A percentile compares a stretch with the other conserved stretches of the same genome.
phyloP scores from a whole-genome alignment of 1,140 invertebrate genomes.

The Teleogryllus occipitalis region DNA sequence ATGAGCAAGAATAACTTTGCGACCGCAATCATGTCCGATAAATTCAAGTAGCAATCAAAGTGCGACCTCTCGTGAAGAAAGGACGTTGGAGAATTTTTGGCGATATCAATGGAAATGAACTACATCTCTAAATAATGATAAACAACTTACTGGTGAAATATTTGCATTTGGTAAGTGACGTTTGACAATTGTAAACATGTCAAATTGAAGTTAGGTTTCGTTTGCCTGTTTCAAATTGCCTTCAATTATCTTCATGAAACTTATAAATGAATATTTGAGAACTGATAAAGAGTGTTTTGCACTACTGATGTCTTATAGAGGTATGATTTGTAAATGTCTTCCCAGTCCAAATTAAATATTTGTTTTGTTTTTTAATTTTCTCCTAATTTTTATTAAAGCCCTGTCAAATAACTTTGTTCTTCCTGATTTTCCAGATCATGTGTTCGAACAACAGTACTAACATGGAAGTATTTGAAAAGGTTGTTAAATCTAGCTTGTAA shows the following conservation, averaged over 20 bases:
- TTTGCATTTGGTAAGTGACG: background rate
- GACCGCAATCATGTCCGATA: background rate
- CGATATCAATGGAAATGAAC: background rate
- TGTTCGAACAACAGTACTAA: constrained; percentile 57
- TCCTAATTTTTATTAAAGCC: background rate
- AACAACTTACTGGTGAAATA: background rate
- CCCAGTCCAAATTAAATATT: background rate
- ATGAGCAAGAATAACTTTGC: too few species aligned
- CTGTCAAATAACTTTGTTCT: background rate
- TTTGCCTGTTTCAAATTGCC: background rate
- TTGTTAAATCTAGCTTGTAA: constrained; percentile 63
- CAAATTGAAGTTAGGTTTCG: background rate
- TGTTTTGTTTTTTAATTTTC: background rate
- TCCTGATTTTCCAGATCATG: constrained; percentile 52
- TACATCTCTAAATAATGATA: background rate
- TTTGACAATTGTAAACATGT: background rate
- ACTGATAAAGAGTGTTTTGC: background rate
- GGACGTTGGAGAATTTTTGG: background rate
- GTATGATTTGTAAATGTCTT: background rate
- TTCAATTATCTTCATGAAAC: background rate
- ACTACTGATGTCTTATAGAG: background rate
- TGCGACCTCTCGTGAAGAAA: background rate
- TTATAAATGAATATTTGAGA: background rate
- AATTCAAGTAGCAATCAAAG: background rate
- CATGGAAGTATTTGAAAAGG: constrained; percentile 52